Conservation (phyloP, 2,113 vertebrate species). For the Perccottus glenii region DNA sequence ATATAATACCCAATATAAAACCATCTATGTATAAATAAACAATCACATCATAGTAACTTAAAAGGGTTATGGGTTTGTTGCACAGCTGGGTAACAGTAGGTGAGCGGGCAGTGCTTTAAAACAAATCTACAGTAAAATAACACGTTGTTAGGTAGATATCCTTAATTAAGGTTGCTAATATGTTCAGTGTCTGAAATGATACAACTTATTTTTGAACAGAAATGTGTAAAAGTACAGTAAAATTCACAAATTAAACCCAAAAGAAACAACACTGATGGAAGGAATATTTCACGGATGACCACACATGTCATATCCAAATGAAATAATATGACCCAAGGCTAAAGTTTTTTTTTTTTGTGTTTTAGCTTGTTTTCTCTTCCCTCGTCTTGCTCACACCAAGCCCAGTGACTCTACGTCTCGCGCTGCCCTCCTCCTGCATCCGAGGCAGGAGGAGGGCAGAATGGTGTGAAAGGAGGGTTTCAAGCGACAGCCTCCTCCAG, state of each 20-base stretch:
- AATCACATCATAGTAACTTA: slow-evolving; percentile 48
- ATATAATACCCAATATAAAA: slow-evolving; percentile 64
- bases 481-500: slow-evolving; percentile 77
- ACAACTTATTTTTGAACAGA: slow-evolving; percentile 37
- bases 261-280: slow-evolving; percentile 49
- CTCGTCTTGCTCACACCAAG: slow-evolving; percentile 3
- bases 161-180: slow-evolving; percentile 51
- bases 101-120: slow-evolving; percentile 74
- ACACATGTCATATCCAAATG: slow-evolving; percentile 40
- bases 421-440: slow-evolving; percentile 5
- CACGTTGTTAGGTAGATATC: slow-evolving; percentile 44
- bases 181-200: slow-evolving; percentile 57
- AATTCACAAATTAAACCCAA: slow-evolving; percentile 46
- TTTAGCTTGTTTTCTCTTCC: slow-evolving; percentile 13
- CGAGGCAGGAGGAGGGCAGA: slow-evolving; percentile 2
- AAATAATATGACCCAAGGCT: slow-evolving; percentile 74
- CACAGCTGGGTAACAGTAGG: slow-evolving; percentile 46
- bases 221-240: slow-evolving; percentile 56
- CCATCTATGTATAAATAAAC: slow-evolving; percentile 67
- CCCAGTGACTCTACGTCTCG: slow-evolving; percentile 20
- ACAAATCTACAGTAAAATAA: slow-evolving; percentile 69
- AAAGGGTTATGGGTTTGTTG: slow-evolving; percentile 21
- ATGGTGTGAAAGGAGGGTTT: background rate
- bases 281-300: slow-evolving; percentile 34
- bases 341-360: slow-evolving; percentile 15